Evolutionary conservation across 2,888 invertebrate species (phyloP).

Genomic region (Himalopsyche kuldschensis): DNA sequence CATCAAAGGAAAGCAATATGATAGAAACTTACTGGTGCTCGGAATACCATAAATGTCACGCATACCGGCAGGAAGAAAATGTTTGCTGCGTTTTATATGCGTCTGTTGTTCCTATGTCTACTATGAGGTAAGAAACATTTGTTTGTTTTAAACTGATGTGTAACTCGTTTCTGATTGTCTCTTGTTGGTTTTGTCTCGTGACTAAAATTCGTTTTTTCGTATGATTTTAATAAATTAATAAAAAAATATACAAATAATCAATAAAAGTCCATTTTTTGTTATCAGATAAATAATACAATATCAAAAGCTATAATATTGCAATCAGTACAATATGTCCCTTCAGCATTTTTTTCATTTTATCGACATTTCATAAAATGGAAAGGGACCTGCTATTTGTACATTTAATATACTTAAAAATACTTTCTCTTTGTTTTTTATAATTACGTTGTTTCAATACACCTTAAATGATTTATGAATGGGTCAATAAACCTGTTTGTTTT

Average conservation of each 20-base stretch:
- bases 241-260: too few species aligned
- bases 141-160: too few species aligned
- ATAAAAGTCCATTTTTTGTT: too few species aligned
- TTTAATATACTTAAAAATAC: background rate
- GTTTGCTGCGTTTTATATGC: slow-evolving; percentile 75
- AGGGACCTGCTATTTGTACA: background rate
- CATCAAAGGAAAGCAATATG: slow-evolving; percentile 48
- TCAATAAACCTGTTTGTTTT: background rate
- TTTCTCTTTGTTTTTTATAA: background rate
- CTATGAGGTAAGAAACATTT: slow-evolving; percentile 65
- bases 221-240: too few species aligned
- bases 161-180: too few species aligned
- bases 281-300: background rate
- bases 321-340: background rate
- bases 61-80: slow-evolving; percentile 65
- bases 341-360: too few species aligned
- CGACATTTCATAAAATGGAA: too few species aligned
- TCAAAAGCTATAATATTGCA: background rate
- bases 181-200: too few species aligned
- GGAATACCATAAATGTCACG: slow-evolving; percentile 85
- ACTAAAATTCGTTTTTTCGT: too few species aligned
- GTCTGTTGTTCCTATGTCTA: slow-evolving; percentile 72
- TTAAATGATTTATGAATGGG: background rate
- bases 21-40: slow-evolving; percentile 80
- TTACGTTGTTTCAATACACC: too few species aligned